Percentiles rank a stretch among this genome's conserved stretches.
Conservation (phyloP, 1,140 invertebrate species). For the Araneus ventricosus region DNA sequence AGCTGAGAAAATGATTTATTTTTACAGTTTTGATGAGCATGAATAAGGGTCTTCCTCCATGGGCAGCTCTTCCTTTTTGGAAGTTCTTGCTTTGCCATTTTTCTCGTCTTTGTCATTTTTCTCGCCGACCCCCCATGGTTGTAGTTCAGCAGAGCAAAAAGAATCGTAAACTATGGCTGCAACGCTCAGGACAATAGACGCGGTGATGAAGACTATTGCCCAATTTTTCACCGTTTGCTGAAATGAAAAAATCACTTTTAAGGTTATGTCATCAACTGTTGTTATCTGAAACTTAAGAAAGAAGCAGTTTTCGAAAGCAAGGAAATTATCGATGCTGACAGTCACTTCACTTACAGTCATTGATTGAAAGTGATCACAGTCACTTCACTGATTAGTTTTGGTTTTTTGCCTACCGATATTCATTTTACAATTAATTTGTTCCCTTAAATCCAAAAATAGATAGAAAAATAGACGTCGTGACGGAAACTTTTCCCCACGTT, state of each 20-base stretch:
- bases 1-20: not conserved
- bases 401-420: too few species aligned
- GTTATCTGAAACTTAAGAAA: not conserved
- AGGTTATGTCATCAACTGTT: not conserved
- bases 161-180: constrained; percentile 88
- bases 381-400: too few species aligned
- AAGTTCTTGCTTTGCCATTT: not conserved
- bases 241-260: constrained; percentile 7
- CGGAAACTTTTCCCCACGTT: constrained; percentile 79
- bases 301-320: too few species aligned
- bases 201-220: constrained; percentile 78
- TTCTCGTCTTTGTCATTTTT: too few species aligned
- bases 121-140: constrained; percentile 84
- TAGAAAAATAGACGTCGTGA: constrained; percentile 77
- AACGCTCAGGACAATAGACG: constrained; percentile 80
- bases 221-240: constrained; percentile 78
- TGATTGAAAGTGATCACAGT: too few species aligned
- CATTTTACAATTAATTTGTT: too few species aligned
- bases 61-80: not conserved
- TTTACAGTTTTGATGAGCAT: not conserved
- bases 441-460: too few species aligned
- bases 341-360: too few species aligned
- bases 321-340: too few species aligned
- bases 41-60: not conserved
- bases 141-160: constrained; percentile 90